Evolutionary conservation across 2,888 invertebrate genomes (phyloP), one percentile per base, ranked within the genome.

Genomic region (Ferrisia virgata): DNA sequence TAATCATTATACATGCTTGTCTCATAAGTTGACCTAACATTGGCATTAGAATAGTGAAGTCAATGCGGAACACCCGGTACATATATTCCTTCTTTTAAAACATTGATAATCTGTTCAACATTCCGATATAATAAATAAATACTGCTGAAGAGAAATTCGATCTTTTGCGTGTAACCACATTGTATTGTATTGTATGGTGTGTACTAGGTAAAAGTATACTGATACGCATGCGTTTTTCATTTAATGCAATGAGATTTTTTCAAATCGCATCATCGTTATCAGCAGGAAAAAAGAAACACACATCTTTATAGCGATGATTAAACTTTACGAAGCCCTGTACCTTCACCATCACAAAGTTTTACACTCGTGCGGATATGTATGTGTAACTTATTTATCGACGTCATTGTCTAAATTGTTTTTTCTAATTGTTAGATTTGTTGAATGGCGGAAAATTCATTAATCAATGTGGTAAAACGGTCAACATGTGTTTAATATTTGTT

Each of bases 311-410:
- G 6, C 15, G 64, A 64, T 64, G 64, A 64, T 64, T 25, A 13
- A 64, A 64, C 64, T 64, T 64, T 64, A 28, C 64, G 64, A 64
- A 64, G 25, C 64, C 64, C 64, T 64, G 64, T 28, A 64, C n/a
- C n/a, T n/a, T n/a, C 64, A 64, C 28, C 64, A 64, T 13, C 64
- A n/a, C 64, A 3, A 64, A 64, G 64, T 64, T 64, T 64, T 64
- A 18, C 64, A 15, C 31, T 64, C 28, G 25, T 28, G 1, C 64
- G 31, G 31, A 64, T 64, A n/a, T n/a, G n/a, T n/a, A n/a, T n/a
- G n/a, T n/a, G n/a, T n/a, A 64, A 28, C 64, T 64, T 64, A 64
- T 64, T 64, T 64, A 64, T 64, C 64, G 64, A 64, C 64, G 28
- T 64, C 64, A 13, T 64, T 64, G 64, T 64, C 28, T 28, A 28